Conservation (phyloP, 1,140 invertebrate genomes). For the Hyles euphorbiae region DNA sequence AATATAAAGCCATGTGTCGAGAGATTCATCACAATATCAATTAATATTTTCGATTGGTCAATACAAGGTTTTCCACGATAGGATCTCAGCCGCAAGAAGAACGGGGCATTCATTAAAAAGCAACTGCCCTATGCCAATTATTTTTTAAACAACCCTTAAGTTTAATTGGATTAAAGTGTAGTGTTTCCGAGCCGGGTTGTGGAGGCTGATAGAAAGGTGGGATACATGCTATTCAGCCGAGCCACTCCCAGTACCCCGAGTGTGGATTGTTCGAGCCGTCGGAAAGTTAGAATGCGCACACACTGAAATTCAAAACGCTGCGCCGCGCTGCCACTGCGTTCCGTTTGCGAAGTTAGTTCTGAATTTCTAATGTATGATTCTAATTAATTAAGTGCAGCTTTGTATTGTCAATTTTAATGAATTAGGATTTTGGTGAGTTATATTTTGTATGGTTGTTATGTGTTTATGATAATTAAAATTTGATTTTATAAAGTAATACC, state of each 20-base stretch:
- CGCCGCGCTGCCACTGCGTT: not conserved
- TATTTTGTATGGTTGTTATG: not conserved
- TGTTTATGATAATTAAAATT: not conserved
- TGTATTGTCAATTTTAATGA: no score
- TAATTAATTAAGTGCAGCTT: not conserved
- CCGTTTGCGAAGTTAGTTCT: not conserved
- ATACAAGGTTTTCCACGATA: no score
- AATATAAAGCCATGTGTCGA: no score
- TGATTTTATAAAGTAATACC: not conserved
- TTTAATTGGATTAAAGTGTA: constrained; percentile 10
- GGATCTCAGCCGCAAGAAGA: no score
- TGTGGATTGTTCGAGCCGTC: constrained; percentile 6
- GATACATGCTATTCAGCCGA: constrained; percentile 9
- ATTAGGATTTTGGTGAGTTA: not conserved
- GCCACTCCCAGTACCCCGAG: constrained; percentile 1
- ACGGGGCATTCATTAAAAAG: no score
- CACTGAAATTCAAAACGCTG: constrained; percentile 1
- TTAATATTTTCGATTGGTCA: no score
- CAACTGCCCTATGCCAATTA: constrained; percentile 7
- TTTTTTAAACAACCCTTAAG: constrained; percentile 9
- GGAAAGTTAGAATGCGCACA: not conserved
- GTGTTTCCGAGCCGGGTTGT: not conserved
- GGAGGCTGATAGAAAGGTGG: constrained; percentile 7
- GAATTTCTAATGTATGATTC: constrained; percentile 1
- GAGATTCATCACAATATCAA: no score